Conservation (phyloP, 2,113 vertebrate genomes). For the Heterocephalus glaber region DNA sequence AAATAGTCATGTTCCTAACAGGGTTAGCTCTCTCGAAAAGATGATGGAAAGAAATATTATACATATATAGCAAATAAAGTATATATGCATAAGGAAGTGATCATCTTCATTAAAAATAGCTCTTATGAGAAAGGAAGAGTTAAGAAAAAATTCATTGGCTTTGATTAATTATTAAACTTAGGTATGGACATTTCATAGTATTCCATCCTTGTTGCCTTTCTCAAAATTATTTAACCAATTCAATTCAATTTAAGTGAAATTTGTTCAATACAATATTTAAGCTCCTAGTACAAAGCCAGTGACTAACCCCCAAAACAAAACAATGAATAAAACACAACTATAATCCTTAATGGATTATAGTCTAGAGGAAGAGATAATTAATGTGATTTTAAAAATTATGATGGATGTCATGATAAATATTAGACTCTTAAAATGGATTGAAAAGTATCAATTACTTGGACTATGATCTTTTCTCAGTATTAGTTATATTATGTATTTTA, state of each 20-base stretch:
- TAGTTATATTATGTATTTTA: neutral
- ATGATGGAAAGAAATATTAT: neutral
- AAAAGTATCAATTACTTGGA: neutral
- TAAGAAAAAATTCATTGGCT: neutral
- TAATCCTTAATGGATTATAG: neutral
- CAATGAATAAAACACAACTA: neutral
- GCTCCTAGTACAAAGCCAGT: neutral
- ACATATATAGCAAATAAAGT: neutral
- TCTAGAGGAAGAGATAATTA: neutral
- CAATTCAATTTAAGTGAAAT: neutral
- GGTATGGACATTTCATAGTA: neutral
- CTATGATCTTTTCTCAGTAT: neutral
- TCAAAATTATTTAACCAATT: constrained; percentile 32
- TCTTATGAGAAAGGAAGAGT: neutral
- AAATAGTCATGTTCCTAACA: neutral
- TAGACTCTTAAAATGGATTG: neutral
- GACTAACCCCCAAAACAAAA: neutral
- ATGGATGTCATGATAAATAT: neutral
- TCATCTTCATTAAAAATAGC: neutral
- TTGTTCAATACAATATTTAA: neutral
- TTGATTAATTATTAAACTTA: neutral
- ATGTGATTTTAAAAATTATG: constrained; percentile 5
- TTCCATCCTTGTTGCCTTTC: neutral
- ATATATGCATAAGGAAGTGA: neutral
- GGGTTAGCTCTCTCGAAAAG: neutral